These are phyloP conservation scores for Salarias fasciatus DNA, from an alignment of 2,797 vertebrate species.

Conservation along the genomic window DNA sequence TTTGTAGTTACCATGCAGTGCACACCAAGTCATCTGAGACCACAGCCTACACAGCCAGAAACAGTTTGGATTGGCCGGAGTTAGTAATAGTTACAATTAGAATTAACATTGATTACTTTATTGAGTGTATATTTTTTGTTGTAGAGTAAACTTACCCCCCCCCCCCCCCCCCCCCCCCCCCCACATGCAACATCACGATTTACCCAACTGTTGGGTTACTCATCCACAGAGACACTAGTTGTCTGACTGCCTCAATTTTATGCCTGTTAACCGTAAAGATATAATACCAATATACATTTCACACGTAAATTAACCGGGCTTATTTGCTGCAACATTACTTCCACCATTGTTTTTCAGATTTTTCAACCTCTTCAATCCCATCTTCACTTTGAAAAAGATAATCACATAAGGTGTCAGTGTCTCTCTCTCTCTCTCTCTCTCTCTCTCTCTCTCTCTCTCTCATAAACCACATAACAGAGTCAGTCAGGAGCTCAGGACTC, in stretches of 20 bases:
- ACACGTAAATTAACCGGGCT: background rate
- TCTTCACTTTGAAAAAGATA: too few relatives aligned
- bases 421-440: too few relatives aligned
- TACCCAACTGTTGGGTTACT: background rate
- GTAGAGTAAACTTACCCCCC: background rate
- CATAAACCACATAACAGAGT: too few relatives aligned
- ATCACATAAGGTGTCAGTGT: too few relatives aligned
- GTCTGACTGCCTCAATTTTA: background rate
- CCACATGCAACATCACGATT: background rate
- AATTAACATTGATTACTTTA: background rate
- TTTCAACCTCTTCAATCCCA: background rate
- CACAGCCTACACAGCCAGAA: conserved; percentile 6
- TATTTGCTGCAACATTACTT: conserved; percentile 1
- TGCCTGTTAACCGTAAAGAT: background rate
- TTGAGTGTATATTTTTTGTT: background rate
- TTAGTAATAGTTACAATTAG: conserved; percentile 23
- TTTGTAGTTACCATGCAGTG: conserved; percentile 30
- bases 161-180: background rate
- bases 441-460: too few relatives aligned
- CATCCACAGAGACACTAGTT: background rate
- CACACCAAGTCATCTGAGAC: conserved; percentile 12
- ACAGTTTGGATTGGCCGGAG: conserved; percentile 12
- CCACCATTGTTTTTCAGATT: background rate
- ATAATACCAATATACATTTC: background rate
- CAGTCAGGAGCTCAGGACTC: too few relatives aligned